Percentiles rank a stretch among this genome's conserved stretches.
phyloP scores from a whole-genome alignment of 1,140 invertebrate species.

The Eueides isabella region DNA sequence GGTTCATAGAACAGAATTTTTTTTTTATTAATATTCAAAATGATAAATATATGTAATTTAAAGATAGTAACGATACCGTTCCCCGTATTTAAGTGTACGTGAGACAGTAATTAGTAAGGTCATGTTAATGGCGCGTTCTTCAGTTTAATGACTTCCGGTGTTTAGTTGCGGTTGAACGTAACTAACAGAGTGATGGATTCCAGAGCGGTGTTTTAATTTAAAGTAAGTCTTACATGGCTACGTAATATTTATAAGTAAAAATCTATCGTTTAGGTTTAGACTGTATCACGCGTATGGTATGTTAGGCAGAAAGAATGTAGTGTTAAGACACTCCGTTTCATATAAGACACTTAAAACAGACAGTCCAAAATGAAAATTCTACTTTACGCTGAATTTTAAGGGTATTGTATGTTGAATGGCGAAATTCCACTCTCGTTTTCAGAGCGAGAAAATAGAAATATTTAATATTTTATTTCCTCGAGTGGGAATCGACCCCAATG shows the following conservation, averaged over 20 bases:
- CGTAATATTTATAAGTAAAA: neutral
- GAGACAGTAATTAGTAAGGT: conserved; percentile 33
- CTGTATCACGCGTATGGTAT: too few relatives aligned
- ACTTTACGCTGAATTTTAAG: too few relatives aligned
- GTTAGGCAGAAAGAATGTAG: too few relatives aligned
- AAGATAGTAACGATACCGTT: conserved; percentile 3
- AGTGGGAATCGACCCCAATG: too few relatives aligned
- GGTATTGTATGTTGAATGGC: too few relatives aligned
- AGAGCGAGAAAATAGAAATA: too few relatives aligned
- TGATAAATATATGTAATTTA: neutral
- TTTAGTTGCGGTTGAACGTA: conserved; percentile 15
- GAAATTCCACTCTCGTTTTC: too few relatives aligned
- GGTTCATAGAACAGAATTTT: neutral
- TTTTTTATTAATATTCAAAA: neutral
- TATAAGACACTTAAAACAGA: too few relatives aligned
- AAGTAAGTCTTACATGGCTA: conserved; percentile 22
- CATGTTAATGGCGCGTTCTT: conserved; percentile 30
- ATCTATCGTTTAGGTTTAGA: too few relatives aligned
- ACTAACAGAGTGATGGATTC: conserved; percentile 24
- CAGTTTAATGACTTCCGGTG: conserved; percentile 37
- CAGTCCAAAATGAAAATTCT: too few relatives aligned
- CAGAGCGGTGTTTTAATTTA: conserved; percentile 26
- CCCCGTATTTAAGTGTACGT: conserved; percentile 23
- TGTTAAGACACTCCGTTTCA: too few relatives aligned
- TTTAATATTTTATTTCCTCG: too few relatives aligned